Evolutionary conservation across 2,113 vertebrate species (phyloP).

Genomic region (Dendrocopos noguchii): DNA sequence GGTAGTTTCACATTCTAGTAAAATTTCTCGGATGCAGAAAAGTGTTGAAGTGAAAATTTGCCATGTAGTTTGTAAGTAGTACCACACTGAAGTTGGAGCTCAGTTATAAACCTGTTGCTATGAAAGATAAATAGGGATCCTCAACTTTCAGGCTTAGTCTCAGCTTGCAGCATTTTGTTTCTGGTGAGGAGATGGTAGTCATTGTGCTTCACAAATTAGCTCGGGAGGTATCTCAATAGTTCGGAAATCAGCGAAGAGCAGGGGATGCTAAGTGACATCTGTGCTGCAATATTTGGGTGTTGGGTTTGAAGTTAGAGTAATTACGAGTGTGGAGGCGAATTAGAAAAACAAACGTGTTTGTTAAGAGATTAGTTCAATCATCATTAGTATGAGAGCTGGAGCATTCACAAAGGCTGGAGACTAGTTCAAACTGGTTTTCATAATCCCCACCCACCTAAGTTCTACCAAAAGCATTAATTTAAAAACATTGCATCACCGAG

Average conservation of each 20-base stretch:
- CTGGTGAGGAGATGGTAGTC: background rate
- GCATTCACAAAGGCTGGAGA: conserved; percentile 49
- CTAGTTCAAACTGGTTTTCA: conserved; percentile 56
- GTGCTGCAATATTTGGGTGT: conserved; percentile 52
- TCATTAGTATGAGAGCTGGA: conserved; percentile 40
- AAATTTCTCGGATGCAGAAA: background rate
- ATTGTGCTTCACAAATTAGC: background rate
- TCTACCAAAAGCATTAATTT: conserved; percentile 59
- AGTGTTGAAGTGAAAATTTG: background rate
- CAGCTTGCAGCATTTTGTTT: background rate
- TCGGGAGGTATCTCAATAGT: background rate
- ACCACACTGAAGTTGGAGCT: background rate
- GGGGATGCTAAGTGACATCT: background rate
- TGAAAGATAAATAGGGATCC: background rate
- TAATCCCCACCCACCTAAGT: conserved; percentile 61
- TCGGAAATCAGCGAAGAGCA: background rate
- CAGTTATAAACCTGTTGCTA: background rate
- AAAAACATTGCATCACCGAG: conserved; percentile 34
- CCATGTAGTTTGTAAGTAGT: background rate
- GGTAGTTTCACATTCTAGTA: background rate
- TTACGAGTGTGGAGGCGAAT: conserved; percentile 61
- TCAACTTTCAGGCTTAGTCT: background rate
- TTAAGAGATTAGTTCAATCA: conserved; percentile 69
- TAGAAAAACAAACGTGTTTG: conserved; percentile 71
- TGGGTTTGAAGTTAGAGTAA: conserved; percentile 43